Evolutionary conservation across 2,888 invertebrate genomes (phyloP).

Genomic region (Leptinotarsa juncta): DNA sequence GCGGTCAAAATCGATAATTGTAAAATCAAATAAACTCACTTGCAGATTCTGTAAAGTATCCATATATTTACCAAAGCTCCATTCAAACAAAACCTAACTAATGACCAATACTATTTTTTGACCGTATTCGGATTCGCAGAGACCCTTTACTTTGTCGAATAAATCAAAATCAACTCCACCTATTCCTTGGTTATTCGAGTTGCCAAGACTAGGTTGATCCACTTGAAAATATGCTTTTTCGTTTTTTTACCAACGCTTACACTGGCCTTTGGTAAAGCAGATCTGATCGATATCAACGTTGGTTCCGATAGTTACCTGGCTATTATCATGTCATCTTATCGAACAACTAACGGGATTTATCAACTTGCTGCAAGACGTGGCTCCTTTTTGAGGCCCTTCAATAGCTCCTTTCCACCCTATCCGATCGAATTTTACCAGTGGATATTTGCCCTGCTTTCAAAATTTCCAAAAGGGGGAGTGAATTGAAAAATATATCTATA

Average conservation of each 20-base stretch:
- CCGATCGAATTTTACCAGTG: slow-evolving; percentile 6
- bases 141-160: slow-evolving; percentile 3
- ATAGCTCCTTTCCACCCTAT: background rate
- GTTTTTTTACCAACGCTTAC: background rate
- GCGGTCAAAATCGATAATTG: slow-evolving; percentile 20
- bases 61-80: slow-evolving; percentile 11
- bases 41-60: slow-evolving; percentile 11
- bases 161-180: background rate
- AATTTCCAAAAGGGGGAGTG: slow-evolving; percentile 3
- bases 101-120: slow-evolving; percentile 28
- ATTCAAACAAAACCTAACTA: slow-evolving; percentile 20
- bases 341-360: background rate
- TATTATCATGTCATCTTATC: slow-evolving; percentile 26
- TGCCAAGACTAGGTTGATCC: background rate
- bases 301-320: background rate
- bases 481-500: background rate
- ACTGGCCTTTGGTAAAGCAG: slow-evolving; percentile 6
- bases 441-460: background rate
- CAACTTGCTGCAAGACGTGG: slow-evolving; percentile 11
- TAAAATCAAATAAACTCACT: slow-evolving; percentile 5
- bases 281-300: background rate
- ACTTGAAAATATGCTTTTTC: background rate
- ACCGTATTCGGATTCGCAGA: slow-evolving; percentile 28
- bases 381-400: background rate
- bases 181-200: slow-evolving; percentile 16